Conservation (phyloP, 2,888 invertebrate genomes). For the Aromia moschata region DNA sequence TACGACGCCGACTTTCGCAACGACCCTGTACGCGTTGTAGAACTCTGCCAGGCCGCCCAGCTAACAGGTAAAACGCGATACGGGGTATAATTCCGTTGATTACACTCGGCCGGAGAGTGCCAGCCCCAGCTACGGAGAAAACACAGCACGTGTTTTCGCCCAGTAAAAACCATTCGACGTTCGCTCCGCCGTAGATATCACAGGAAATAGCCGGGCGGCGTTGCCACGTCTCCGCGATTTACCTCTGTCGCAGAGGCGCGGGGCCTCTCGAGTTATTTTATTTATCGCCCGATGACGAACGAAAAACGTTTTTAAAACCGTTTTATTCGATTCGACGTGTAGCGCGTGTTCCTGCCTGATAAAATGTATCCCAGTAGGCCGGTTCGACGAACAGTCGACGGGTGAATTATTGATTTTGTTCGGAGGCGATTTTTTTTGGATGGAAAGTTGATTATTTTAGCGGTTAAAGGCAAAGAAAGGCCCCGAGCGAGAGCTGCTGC, state of each 20-base stretch:
- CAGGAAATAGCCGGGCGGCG: conserved; percentile 44
- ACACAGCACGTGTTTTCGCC: conserved; percentile 30
- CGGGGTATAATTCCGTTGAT: conserved; percentile 46
- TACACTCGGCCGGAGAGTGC: conserved; percentile 39
- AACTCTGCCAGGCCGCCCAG: conserved; percentile 11
- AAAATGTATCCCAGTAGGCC: background rate
- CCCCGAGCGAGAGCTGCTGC: background rate
- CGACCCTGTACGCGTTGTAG: background rate
- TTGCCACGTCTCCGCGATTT: conserved; percentile 29
- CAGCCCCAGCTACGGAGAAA: conserved; percentile 23
- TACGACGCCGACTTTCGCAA: no score
- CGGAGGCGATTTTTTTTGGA: background rate
- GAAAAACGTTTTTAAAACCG: background rate
- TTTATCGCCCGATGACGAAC: no score
- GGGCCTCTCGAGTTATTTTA: background rate
- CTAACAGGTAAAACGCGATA: conserved; percentile 32
- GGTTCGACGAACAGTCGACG: background rate
- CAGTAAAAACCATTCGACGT: conserved; percentile 43
- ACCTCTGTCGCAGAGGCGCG: conserved; percentile 15
- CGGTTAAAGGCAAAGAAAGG: background rate
- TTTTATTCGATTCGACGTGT: background rate
- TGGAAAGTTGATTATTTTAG: background rate
- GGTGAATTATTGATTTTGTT: background rate
- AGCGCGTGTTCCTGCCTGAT: background rate
- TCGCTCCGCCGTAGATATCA: conserved; percentile 42